These are phyloP conservation scores for Zhengitettix transpicula DNA, from an alignment of 2,888 invertebrate genomes.

Conservation along the genomic window DNA sequence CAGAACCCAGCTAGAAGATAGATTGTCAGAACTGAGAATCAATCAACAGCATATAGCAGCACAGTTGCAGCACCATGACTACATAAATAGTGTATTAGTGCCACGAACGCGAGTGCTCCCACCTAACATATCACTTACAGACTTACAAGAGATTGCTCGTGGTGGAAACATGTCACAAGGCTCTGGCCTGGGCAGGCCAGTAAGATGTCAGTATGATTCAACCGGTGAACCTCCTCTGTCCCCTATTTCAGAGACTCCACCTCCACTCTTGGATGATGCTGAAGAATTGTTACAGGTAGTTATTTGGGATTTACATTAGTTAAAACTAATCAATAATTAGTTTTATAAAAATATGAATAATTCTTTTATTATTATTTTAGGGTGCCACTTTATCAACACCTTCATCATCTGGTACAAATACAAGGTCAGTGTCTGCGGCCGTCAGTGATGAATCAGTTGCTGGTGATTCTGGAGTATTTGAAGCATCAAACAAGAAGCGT, in stretches of 20 bases:
- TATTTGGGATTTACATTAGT: background rate
- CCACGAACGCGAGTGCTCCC: constrained; percentile 4
- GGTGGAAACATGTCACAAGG: constrained; percentile 38
- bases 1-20: constrained; percentile 22
- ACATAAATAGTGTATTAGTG: too few species aligned
- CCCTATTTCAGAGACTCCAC: constrained; percentile 74
- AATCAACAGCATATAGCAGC: constrained; percentile 24
- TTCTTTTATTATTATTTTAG: background rate
- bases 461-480: constrained; percentile 85
- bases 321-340: background rate
- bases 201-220: constrained; percentile 16
- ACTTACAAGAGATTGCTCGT: constrained; percentile 15
- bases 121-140: constrained; percentile 7
- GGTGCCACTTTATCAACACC: constrained; percentile 7
- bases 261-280: constrained; percentile 20
- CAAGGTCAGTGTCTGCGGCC: constrained; percentile 84
- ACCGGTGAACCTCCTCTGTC: constrained; percentile 49
- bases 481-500: constrained; percentile 53
- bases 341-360: too few species aligned
- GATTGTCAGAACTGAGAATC: constrained; percentile 37
- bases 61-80: constrained; percentile 10
- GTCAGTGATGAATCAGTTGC: constrained; percentile 96
- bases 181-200: constrained; percentile 37
- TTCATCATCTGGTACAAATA: constrained; percentile 48
- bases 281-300: constrained; percentile 13